Evolutionary conservation across 37 sponge, comb jelly and placozoan genomes (phyloP), one percentile per base, ranked within the genome.

Genomic region (Eunapius fragilis): DNA sequence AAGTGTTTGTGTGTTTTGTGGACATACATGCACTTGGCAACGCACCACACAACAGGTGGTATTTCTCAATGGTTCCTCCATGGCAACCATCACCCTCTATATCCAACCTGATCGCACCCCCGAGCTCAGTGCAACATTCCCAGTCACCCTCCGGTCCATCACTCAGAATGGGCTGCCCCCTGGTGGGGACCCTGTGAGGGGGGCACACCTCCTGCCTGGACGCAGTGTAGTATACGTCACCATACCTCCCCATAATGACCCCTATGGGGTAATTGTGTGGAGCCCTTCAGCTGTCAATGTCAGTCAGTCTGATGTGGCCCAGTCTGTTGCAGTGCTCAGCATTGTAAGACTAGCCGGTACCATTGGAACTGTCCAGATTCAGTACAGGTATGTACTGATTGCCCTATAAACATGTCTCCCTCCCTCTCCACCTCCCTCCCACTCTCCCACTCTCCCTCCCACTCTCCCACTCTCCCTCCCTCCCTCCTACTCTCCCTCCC

Each of bases 241-340:
- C 45, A 89, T 94, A 5, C 75, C 78, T 24, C 95, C 97, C 68
- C 94, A 94, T 38, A 95, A 97, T 82, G 85, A 79, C 25, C 97
- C 97, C 31, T 88, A 94, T 85, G 97, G 97, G n/a, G 86, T 92
- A 26, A 28, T 94, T 22, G 30, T 77, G 0, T 91, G 90, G 87
- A 73, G 88, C 17, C 41, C 92, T 37, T 13, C 77, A 31, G 26
- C 67, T 3, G 86, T 88, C 27, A 69, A 31, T 35, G 85, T 79
- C 2, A 67, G 41, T 25, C 93, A 92, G 41, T 26, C 31, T 31
- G 93, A 88, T 25, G 86, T 71, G 3, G 81, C 81, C 3, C 71
- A 79, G 72, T 85, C 71, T 78, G 75, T 77, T 11, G 82, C 92
- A 0, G 35, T 81, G 70, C 83, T 96, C 69, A 83, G 82, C 24